Evolutionary conservation across 2,888 invertebrate genomes (phyloP), one percentile per base, ranked within the genome.

Genomic region (Lacanobia oleracea): DNA sequence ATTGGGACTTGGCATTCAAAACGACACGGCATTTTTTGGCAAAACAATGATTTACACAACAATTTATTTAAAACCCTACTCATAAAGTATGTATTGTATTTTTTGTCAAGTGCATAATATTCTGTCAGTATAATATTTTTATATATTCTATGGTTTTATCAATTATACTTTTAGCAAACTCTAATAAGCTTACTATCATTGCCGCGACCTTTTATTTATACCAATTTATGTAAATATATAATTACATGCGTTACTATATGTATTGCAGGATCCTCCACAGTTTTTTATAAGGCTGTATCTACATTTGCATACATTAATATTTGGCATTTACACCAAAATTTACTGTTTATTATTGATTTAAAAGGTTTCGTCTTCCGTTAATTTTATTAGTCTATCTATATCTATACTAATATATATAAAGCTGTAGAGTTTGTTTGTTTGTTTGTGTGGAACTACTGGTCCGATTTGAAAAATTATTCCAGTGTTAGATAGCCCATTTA

Each of bases 191-290:
- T 66, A 66, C 5, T 27, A 37, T 60, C 18, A 56, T 50, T 33
- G 27, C 7, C 33, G 43, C 50, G 66, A 21, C 81, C 66, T 71
- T 64, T 40, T 59, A 59, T 59, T 59, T 40, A 40, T 40, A 59
- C 40, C 14, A 40, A 59, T 59, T 59, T 59, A 59, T 59, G 16
- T 73, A 57, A 75, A 75, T 76, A 59, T 4, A 57, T 62, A 50
- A 50, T 70, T 45, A 77, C 18, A 18, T 27, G 40, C 21, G 21
- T 40, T 40, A 59, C 59, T 48, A 1, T 40, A 48, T 27, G 60
- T 59, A 61, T 68, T 67, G 27, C 37, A 53, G 16, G 66, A 66
- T n/a, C 53, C 64, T 76, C 61, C 56, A 53, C 21, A 65, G 27
- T 65, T 1, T 61, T 61, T 40, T 51, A 14, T 53, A 60, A 40